A percentile compares a stretch with the other conserved stretches of the same genome.
Conservation (phyloP, 2,113 vertebrate genomes). For the Syngnathus typhle region DNA sequence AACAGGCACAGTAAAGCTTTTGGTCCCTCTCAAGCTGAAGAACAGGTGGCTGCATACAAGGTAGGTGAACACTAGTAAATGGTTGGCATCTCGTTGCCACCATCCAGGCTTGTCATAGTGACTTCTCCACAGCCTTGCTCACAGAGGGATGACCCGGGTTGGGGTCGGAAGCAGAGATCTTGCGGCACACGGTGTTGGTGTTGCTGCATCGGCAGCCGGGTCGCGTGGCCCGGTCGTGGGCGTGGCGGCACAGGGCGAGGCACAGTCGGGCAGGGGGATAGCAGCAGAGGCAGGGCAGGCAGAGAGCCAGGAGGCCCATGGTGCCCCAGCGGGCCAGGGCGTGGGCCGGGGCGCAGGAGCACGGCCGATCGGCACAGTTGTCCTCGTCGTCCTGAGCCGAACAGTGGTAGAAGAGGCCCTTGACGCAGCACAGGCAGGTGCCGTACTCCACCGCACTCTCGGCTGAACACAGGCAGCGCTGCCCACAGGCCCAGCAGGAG, state of each 20-base stretch:
- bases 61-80: slow-evolving; percentile 34
- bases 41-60: slow-evolving; percentile 39
- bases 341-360: slow-evolving; percentile 80
- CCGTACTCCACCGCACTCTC: slow-evolving; percentile 86
- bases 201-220: slow-evolving; percentile 95
- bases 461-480: slow-evolving; percentile 90
- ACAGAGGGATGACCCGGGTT: slow-evolving; percentile 70
- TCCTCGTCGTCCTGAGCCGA: slow-evolving; percentile 92
- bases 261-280: slow-evolving; percentile 91
- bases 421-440: slow-evolving; percentile 92
- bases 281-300: slow-evolving; percentile 98
- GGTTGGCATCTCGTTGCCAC: slow-evolving; percentile 3
- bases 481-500: slow-evolving; percentile 90
- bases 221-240: slow-evolving; percentile 81
- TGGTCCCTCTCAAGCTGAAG: slow-evolving; percentile 61
- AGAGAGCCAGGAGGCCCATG: slow-evolving; percentile 85
- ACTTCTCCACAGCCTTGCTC: slow-evolving; percentile 88
- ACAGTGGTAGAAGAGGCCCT: slow-evolving; percentile 97
- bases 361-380: slow-evolving; percentile 92
- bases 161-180: slow-evolving; percentile 82
- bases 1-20: slow-evolving; percentile 65
- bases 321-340: slow-evolving; percentile 88
- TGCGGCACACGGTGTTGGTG: slow-evolving; percentile 94
- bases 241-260: slow-evolving; percentile 86
- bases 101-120: slow-evolving; percentile 80